Evolutionary conservation across 1,140 invertebrate species (phyloP).

Genomic region (Whitmania pigra): DNA sequence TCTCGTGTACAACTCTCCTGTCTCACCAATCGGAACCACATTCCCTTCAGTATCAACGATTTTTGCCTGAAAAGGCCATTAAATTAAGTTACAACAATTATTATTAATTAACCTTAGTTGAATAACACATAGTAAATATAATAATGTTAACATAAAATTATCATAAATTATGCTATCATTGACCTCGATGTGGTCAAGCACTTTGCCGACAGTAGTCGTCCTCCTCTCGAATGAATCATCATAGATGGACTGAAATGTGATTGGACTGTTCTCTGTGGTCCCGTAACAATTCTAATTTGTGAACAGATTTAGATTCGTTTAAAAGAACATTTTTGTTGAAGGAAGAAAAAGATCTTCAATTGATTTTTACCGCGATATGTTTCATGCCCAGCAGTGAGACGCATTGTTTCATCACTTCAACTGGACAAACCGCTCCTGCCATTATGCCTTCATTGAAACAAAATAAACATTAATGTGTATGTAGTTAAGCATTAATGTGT

Average conservation of each 20-base stretch:
- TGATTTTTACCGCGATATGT: constrained; percentile 35
- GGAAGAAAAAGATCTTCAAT: neutral
- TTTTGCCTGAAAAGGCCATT: constrained; percentile 48
- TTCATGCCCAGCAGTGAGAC: constrained; percentile 35
- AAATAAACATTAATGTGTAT: neutral
- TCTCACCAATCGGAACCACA: constrained; percentile 58
- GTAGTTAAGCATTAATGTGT: no score
- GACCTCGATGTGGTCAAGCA: constrained; percentile 66
- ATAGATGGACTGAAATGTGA: constrained; percentile 51
- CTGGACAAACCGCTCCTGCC: constrained; percentile 40
- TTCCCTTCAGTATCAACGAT: constrained; percentile 59
- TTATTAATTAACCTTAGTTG: constrained; percentile 26
- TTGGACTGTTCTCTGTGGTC: constrained; percentile 70
- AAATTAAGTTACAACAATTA: neutral
- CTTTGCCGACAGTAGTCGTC: constrained; percentile 61
- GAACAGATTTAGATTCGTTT: no score
- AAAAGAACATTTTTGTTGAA: neutral
- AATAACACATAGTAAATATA: no score
- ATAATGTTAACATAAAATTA: no score
- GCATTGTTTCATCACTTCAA: constrained; percentile 36
- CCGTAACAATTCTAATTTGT: constrained; percentile 63
- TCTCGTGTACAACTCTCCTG: constrained; percentile 69
- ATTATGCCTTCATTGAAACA: constrained; percentile 32
- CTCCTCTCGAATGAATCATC: constrained; percentile 55
- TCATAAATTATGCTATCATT: no score